Evolutionary conservation across 2,888 invertebrate species (phyloP), one percentile per base, ranked within the genome.

Genomic region (Gasteruption jaculator): DNA sequence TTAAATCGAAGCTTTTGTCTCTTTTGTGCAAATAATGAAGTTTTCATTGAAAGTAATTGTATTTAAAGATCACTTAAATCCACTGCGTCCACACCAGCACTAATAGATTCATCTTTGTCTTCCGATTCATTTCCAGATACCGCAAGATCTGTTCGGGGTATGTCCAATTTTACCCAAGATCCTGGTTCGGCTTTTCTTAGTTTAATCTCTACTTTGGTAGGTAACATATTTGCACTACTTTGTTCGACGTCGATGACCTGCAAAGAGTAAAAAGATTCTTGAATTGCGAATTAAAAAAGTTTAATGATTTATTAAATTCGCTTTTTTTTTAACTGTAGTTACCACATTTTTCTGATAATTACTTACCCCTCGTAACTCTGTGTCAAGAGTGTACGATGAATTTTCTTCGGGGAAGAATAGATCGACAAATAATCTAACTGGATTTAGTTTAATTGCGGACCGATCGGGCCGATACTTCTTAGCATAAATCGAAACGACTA

Each of bases 121-220:
- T 10, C 26, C 20, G 47, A 49, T 39, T 65, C 43, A n/a, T n/a
- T n/a, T 42, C 38, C 26, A 3, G 54, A 34, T 45, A 49, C 14
- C 45, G 34, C 3, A 52, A 54, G 34, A 27, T 42, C 12, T 43
- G 49, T 24, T 40, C 75, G 71, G 1, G 83, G 81, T 51, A 84
- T 78, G 59, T 86, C 82, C 18, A 95, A 71, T 53, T 81, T 81
- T 7, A 79, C 66, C 96, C 96, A 96, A 11, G 81, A 80, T 2
- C 87, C 85, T 0, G 86, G 80, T 59, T 91, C 91, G 0, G 81
- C 84, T 72, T 97, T 97, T 54, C 81, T 85, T 61, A 97, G 71
- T 62, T 86, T 91, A 16, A 97, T 85, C 74, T 97, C 96, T 20
- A 95, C 82, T 78, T 97, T 97, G 10, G 91, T 85, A 10, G 86